Evolutionary conservation across 2,797 vertebrate species (phyloP), one percentile per base, ranked within the genome.

Genomic region (Diplodus puntazzo): DNA sequence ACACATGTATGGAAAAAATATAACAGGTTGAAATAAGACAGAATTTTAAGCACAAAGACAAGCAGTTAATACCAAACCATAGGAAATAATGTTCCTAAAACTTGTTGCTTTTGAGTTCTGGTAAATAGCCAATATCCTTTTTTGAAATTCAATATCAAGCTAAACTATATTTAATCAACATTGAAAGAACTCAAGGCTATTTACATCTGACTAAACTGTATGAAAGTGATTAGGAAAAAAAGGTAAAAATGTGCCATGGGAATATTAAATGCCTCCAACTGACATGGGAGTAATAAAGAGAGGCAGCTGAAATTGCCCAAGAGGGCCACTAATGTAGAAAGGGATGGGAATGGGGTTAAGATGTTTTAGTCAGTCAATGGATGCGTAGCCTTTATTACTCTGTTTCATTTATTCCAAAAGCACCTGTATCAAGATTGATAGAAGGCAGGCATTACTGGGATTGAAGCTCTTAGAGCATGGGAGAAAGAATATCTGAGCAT

Each of bases 391-490:
- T 86, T 86, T 88, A 91, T 92, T 81, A 92, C 86, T 80, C 71
- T 62, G 80, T 75, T 88, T 91, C 83, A 90, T 90, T 92, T 91
- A 89, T 91, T 91, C 87, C 80, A 84, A 80, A 83, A 73, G 81
- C 85, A 87, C 53, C 76, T 39, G 81, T 91, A 93, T 93, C 81
- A 92, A 88, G 91, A 92, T 72, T 90, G 92, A 93, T 89, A 82
- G 87, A 88, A 83, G 76, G 83, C 69, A 69, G 63, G 81, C 77
- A 73, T 85, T 74, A 62, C 79, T 88, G 73, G 66, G 81, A 78
- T 39, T 75, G 65, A 55, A 77, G 73, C 80, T 87, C 69, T 86
- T 70, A 71, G 70, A 86, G 80, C 59, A 81, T 50, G 55, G 21
- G 61, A 77, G 64, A 69, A 71, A 82, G 76, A 73, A 84, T 75